phyloP scores from a whole-genome alignment of 2,888 invertebrate genomes.

The Hyposoter didymator region DNA sequence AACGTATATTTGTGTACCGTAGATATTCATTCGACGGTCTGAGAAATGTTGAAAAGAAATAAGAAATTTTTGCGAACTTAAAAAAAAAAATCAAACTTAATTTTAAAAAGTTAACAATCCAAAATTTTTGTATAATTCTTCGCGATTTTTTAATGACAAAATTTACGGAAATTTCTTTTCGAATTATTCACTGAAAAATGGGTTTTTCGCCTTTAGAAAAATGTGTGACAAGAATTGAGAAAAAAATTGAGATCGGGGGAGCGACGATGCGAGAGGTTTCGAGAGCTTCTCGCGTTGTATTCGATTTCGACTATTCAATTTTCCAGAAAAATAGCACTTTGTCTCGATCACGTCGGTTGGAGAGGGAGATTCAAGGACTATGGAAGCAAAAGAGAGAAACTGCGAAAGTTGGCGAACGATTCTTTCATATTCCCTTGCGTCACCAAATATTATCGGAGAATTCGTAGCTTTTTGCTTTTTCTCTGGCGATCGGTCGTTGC shows the following conservation, averaged over 20 bases:
- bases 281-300: constrained; percentile 68
- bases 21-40: background rate
- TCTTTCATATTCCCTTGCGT: constrained; percentile 59
- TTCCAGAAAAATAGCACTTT: constrained; percentile 81
- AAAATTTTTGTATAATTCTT: background rate
- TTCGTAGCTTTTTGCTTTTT: constrained; percentile 57
- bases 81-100: background rate
- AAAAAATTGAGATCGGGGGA: constrained; percentile 29
- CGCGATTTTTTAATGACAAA: background rate
- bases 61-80: background rate
- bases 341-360: constrained; percentile 24
- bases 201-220: constrained; percentile 6
- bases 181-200: constrained; percentile 8
- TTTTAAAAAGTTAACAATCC: background rate
- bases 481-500: constrained; percentile 43
- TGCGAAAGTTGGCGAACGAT: constrained; percentile 29
- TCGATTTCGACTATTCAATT: constrained; percentile 83
- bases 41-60: background rate
- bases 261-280: constrained; percentile 20
- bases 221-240: constrained; percentile 20
- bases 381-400: constrained; percentile 3
- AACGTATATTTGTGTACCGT: background rate
- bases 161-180: background rate
- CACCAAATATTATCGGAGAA: constrained; percentile 76
- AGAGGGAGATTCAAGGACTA: constrained; percentile 13